These are phyloP conservation scores for Uropsilus gracilis DNA, from an alignment of 2,113 vertebrate species.

Conservation along the genomic window DNA sequence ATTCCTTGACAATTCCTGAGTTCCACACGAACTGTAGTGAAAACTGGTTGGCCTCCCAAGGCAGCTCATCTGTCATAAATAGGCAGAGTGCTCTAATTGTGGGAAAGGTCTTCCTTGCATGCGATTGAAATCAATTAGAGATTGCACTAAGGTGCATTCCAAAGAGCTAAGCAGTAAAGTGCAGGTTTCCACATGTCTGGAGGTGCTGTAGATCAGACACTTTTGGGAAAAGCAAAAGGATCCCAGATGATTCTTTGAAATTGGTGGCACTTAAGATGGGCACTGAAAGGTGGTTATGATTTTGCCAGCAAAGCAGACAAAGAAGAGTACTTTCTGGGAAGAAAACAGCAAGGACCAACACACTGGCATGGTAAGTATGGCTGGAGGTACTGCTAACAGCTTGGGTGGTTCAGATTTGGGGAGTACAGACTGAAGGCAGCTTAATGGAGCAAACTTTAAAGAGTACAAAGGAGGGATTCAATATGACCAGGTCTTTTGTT, in stretches of 20 bases:
- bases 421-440: background rate
- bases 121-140: constrained; percentile 45
- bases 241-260: background rate
- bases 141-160: background rate
- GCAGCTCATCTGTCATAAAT: background rate
- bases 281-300: background rate
- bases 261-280: background rate
- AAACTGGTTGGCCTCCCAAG: background rate
- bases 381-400: background rate
- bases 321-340: background rate
- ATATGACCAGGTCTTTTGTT: background rate
- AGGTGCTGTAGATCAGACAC: background rate
- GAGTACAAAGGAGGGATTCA: background rate
- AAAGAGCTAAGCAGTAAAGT: background rate
- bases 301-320: background rate
- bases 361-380: background rate
- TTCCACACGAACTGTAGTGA: background rate
- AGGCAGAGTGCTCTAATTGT: background rate
- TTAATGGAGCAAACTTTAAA: background rate
- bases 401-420: background rate
- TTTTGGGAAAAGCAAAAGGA: background rate
- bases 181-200: background rate
- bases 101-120: background rate
- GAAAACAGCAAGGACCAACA: background rate
- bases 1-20: background rate